Conservation (phyloP, 1,140 invertebrate genomes). For the Lethrus apterus region DNA sequence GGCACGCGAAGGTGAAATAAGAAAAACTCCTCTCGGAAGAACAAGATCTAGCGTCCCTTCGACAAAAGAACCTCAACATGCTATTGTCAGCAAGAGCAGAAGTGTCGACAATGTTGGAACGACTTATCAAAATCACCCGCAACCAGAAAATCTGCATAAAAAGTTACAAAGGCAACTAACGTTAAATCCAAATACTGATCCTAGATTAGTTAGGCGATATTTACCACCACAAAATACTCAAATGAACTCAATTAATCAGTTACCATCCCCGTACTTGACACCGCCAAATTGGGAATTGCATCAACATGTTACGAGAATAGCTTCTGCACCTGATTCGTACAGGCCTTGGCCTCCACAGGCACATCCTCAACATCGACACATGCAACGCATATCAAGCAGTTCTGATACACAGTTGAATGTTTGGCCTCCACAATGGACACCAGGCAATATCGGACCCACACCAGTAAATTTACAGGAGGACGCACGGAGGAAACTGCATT, state of each 20-base stretch:
- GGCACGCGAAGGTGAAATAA: conserved; percentile 34
- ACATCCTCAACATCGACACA: conserved; percentile 39
- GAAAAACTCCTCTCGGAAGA: conserved; percentile 50
- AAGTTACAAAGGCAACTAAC: conserved; percentile 76
- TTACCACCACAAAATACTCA: conserved; percentile 15
- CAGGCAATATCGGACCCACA: conserved; percentile 36
- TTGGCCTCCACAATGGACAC: conserved; percentile 30
- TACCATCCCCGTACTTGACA: conserved; percentile 17
- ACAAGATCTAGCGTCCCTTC: conserved; percentile 50
- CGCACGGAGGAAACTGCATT: conserved; percentile 66
- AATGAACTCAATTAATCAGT: conserved; percentile 11
- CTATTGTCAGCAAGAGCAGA: conserved; percentile 46
- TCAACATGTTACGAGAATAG: conserved; percentile 63
- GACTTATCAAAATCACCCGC: conserved; percentile 25
- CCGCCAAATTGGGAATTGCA: conserved; percentile 37
- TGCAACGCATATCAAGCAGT: conserved; percentile 47
- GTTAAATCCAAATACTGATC: conserved; percentile 69
- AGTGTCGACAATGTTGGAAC: conserved; percentile 50
- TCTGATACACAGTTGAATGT: conserved; percentile 62
- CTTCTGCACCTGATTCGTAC: conserved; percentile 67
- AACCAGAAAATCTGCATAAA: conserved; percentile 60
- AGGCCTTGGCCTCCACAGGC: conserved; percentile 43
- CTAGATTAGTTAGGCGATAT: conserved; percentile 49
- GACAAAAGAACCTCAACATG: conserved; percentile 34
- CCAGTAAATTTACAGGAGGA: conserved; percentile 51